Base-by-base conservation (phyloP, 2,113 vertebrate species). In the Platanista minor region DNA sequence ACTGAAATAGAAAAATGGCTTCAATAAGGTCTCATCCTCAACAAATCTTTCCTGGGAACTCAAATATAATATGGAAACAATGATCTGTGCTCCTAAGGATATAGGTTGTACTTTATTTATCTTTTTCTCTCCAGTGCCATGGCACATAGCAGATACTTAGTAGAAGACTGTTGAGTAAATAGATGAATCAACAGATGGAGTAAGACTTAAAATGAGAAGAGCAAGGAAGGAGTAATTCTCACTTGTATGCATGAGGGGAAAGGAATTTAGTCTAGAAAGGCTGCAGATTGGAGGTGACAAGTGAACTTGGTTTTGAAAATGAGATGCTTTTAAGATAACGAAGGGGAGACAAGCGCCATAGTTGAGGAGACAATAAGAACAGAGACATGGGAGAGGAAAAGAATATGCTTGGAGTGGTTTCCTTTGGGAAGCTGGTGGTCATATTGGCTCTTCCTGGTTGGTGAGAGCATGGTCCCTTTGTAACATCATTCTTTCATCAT, bases 1-100 rank as follows among this genome's bases (percentile, higher is more conserved):
- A 11, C 8, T 49, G 21, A 91, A 10, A 80, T 74, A 29, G 29
- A 64, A 95, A 94, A 87, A 71, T 66, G 21, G 20, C 72, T 89
- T 85, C 57, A 81, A 2, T 52, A 78, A 75, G 27, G 15, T 67
- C 72, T 91, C 36, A 49, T 72, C 39, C 36, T 64, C 36, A 62
- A 81, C 27, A 74, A 54, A 10, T 52, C 49, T 69, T 62, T 77
- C 41, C 49, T 71, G 39, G 11, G 11, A 78, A 54, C 15, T 75
- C n/a, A 82, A 83, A 74, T 67, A 41, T 61, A 77, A 78, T 62
- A 41, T 54, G 23, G 29, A 95, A 95, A 87, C 64, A 59, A 74
- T 92, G 10, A 15, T 52, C 15, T 1, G 2, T 62, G 43, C 74
- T 31, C 54, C 46, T 61, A 67, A 75, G 31, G 7, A 43, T 66